phyloP scores from a whole-genome alignment of 1,140 invertebrate genomes.

The Drosophila bipectinata region DNA sequence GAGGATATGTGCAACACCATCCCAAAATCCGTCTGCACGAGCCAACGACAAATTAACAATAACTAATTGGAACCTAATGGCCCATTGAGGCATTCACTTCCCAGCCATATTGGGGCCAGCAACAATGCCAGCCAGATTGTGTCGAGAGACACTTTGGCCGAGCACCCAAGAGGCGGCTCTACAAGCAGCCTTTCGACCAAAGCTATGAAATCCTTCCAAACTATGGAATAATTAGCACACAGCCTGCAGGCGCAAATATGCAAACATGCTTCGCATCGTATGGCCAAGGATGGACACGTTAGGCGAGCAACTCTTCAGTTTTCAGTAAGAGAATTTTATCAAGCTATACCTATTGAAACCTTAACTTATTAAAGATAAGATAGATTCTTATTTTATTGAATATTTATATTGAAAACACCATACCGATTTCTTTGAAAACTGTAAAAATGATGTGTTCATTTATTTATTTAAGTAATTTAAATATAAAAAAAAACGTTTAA shows the following conservation, averaged over 20 bases:
- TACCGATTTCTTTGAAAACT: too few species aligned
- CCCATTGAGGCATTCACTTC: slow-evolving; percentile 46
- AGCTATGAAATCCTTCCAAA: slow-evolving; percentile 43
- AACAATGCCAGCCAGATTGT: slow-evolving; percentile 23
- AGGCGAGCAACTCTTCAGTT: background rate
- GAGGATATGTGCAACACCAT: slow-evolving; percentile 28
- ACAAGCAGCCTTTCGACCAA: slow-evolving; percentile 10
- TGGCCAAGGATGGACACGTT: background rate
- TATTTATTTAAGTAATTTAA: too few species aligned
- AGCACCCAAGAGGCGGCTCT: slow-evolving; percentile 24
- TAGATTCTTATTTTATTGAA: too few species aligned
- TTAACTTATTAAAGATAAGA: too few species aligned
- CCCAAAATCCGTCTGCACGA: slow-evolving; percentile 11
- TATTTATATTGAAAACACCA: too few species aligned
- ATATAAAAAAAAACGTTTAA: too few species aligned
- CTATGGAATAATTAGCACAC: slow-evolving; percentile 67
- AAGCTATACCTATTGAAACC: background rate
- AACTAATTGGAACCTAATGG: slow-evolving; percentile 74
- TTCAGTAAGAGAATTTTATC: background rate
- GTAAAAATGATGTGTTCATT: too few species aligned
- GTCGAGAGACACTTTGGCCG: slow-evolving; percentile 34
- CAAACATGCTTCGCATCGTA: slow-evolving; percentile 28
- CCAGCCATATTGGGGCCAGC: slow-evolving; percentile 14
- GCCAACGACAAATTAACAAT: slow-evolving; percentile 75
- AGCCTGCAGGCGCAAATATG: slow-evolving; percentile 41